Percentiles rank a stretch among this genome's conserved stretches.
phyloP scores from a whole-genome alignment of 30 jellyfish, hydroid and myxozoan genomes.

The Aurelia coerulea region DNA sequence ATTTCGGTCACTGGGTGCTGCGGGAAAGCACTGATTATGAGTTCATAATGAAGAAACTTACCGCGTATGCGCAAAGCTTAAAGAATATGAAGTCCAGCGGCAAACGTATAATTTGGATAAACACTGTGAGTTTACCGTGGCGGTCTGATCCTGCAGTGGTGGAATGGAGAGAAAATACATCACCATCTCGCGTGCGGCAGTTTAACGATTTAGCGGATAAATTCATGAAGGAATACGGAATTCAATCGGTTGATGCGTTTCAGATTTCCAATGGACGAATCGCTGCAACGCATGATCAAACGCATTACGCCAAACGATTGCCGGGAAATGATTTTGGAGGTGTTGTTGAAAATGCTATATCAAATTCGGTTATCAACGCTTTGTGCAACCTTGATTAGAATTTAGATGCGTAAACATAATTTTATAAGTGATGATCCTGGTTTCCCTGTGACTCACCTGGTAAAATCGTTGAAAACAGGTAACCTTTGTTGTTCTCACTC shows the following conservation, averaged over 20 bases:
- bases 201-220: constrained; percentile 79
- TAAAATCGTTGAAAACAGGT: too few species aligned
- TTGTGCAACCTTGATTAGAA: constrained; percentile 63
- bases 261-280: constrained; percentile 88
- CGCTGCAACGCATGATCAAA: constrained; percentile 95
- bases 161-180: constrained; percentile 95
- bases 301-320: constrained; percentile 82
- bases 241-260: constrained; percentile 87
- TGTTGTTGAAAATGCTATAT: constrained; percentile 91
- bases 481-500: too few species aligned
- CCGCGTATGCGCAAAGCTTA: constrained; percentile 83
- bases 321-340: constrained; percentile 98
- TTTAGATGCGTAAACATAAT: too few species aligned
- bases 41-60: constrained; percentile 61
- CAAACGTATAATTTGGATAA: constrained; percentile 77
- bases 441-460: too few species aligned
- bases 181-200: constrained; percentile 88
- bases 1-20: constrained; percentile 95
- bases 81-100: constrained; percentile 55
- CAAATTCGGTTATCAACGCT: constrained; percentile 73
- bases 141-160: constrained; percentile 89
- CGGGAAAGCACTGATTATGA: constrained; percentile 81
- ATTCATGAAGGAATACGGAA: constrained; percentile 62
- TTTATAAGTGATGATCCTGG: too few species aligned
- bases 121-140: constrained; percentile 96